Evolutionary conservation across 2,888 invertebrate species (phyloP).

Genomic region (Zootermopsis nevadensis): DNA sequence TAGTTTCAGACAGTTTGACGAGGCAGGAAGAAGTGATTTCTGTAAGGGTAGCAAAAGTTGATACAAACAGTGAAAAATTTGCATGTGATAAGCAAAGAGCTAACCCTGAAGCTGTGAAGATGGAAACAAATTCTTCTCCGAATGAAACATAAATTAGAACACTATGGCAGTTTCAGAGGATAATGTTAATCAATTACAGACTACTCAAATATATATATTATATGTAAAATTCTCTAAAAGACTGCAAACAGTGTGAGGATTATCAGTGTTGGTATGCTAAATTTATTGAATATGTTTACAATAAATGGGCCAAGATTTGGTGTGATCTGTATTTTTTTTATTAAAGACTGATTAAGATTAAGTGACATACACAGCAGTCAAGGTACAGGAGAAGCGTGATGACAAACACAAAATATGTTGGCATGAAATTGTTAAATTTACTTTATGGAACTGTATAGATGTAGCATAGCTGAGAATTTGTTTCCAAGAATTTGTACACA

Average conservation of each 20-base stretch:
- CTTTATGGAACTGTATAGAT: constrained; percentile 24
- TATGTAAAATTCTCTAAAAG: neutral
- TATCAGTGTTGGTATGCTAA: neutral
- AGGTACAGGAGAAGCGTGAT: neutral
- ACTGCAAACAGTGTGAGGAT: constrained; percentile 15
- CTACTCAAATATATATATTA: neutral
- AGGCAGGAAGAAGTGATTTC: neutral
- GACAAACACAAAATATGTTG: neutral
- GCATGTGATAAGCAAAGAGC: neutral
- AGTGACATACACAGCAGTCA: neutral
- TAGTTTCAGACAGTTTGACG: neutral
- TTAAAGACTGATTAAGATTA: neutral
- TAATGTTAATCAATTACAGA: neutral
- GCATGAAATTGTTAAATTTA: constrained; percentile 17
- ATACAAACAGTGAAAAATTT: neutral
- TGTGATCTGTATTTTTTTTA: constrained; percentile 18
- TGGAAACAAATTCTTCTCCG: neutral
- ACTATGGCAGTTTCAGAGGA: neutral
- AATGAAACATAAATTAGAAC: neutral
- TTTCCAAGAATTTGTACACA: neutral
- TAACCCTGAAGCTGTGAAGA: neutral
- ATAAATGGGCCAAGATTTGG: constrained; percentile 9
- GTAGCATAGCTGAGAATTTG: constrained; percentile 20
- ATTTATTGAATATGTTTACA: constrained; percentile 10
- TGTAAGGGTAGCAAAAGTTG: neutral